phyloP scores from a whole-genome alignment of 2,888 invertebrate species.

The Scaptomyza parva region DNA sequence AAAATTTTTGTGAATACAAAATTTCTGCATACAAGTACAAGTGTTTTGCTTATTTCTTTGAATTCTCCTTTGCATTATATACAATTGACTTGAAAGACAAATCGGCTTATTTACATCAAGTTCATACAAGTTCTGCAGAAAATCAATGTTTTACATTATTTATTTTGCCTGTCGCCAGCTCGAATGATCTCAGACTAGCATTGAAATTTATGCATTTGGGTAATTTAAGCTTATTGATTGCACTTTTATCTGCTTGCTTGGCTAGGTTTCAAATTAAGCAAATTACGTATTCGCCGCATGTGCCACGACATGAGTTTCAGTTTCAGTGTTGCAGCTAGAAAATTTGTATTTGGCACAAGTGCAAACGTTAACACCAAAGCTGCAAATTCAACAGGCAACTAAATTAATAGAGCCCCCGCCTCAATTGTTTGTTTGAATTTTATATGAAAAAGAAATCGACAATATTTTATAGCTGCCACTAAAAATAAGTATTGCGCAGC shows the following conservation, averaged over 20 bases:
- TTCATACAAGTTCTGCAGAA: slow-evolving; percentile 7
- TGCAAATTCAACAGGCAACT: slow-evolving; percentile 46
- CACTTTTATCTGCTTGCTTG: slow-evolving; percentile 32
- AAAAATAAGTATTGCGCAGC: slow-evolving; percentile 65
- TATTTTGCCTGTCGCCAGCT: slow-evolving; percentile 31
- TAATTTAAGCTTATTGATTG: slow-evolving; percentile 33
- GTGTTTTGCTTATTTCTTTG: not conserved
- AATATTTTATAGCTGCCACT: slow-evolving; percentile 57
- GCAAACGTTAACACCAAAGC: slow-evolving; percentile 59
- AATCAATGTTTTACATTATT: slow-evolving; percentile 25
- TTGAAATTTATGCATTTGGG: slow-evolving; percentile 53
- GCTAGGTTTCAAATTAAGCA: slow-evolving; percentile 46
- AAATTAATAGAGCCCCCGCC: slow-evolving; percentile 45
- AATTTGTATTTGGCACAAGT: slow-evolving; percentile 42
- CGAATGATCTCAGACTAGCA: slow-evolving; percentile 22
- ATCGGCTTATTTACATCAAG: not conserved
- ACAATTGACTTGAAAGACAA: not conserved
- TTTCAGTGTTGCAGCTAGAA: slow-evolving; percentile 14
- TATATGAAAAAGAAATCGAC: slow-evolving; percentile 30
- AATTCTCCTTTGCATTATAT: not conserved
- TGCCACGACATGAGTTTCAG: slow-evolving; percentile 29
- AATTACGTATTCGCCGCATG: slow-evolving; percentile 65
- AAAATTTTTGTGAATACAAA: not conserved
- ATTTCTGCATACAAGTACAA: not conserved
- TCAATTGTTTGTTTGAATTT: slow-evolving; percentile 54